Evolutionary conservation across 2,888 invertebrate genomes (phyloP).

Genomic region (Epinotia ramella): DNA sequence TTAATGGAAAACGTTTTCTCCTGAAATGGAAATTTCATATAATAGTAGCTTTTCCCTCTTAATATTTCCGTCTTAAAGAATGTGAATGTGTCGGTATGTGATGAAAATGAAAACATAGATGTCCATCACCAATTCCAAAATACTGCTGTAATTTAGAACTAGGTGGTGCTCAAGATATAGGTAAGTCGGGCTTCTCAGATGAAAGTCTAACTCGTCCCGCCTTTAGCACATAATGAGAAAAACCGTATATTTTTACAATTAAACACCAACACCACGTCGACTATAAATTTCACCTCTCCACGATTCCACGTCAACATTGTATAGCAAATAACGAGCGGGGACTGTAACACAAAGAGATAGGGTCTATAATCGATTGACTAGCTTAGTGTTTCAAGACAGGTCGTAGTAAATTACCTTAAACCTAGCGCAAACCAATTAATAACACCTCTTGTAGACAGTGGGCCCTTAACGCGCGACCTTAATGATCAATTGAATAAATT

Average conservation of each 20-base stretch:
- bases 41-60: too few species aligned
- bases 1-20: too few species aligned
- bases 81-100: too few species aligned
- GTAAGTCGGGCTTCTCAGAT: not conserved
- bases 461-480: slow-evolving; percentile 27
- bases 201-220: slow-evolving; percentile 15
- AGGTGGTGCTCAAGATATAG: not conserved
- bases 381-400: not conserved
- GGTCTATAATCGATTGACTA: not conserved
- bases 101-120: too few species aligned
- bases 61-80: too few species aligned
- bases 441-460: slow-evolving; percentile 32
- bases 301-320: slow-evolving; percentile 2
- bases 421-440: slow-evolving; percentile 38
- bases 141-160: not conserved
- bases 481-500: slow-evolving; percentile 49
- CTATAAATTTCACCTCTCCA: slow-evolving; percentile 25
- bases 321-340: not conserved
- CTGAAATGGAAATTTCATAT: too few species aligned
- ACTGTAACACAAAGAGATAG: not conserved
- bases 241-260: slow-evolving; percentile 41
- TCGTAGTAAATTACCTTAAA: slow-evolving; percentile 40
- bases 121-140: not conserved
- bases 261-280: slow-evolving; percentile 12
- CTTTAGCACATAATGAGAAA: slow-evolving; percentile 31